A percentile compares a stretch with the other conserved stretches of the same genome.
phyloP scores from a whole-genome alignment of 2,113 vertebrate genomes.

The Acanthochromis polyacanthus region DNA sequence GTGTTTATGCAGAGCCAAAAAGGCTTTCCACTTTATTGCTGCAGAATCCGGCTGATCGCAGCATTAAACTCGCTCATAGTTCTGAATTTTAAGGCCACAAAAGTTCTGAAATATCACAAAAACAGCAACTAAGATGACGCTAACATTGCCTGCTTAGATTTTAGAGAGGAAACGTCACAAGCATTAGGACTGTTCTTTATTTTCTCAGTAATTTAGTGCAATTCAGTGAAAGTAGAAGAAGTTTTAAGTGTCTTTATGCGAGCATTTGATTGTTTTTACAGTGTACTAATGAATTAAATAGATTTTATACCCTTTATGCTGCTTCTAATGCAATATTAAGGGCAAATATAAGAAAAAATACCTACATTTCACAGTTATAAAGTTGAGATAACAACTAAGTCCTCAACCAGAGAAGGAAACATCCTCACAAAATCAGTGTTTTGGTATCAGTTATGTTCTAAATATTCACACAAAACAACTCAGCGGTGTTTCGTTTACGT shows the following conservation, averaged over 20 bases:
- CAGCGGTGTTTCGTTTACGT: not conserved
- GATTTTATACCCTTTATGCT: not conserved
- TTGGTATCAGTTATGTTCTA: not conserved
- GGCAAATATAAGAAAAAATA: not conserved
- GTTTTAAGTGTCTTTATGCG: not conserved
- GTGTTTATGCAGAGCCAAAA: slow-evolving; percentile 2
- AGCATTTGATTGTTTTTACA: not conserved
- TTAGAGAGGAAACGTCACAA: not conserved
- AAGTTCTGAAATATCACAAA: not conserved
- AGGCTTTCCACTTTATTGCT: slow-evolving; percentile 1
- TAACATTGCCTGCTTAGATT: not conserved
- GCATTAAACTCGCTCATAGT: slow-evolving; percentile 7
- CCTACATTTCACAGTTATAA: not conserved
- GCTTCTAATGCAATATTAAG: not conserved
- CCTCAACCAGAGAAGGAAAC: slow-evolving; percentile 9
- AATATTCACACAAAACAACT: slow-evolving; percentile 1
- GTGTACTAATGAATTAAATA: too few species aligned
- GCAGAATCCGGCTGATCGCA: not conserved
- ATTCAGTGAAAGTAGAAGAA: too few species aligned
- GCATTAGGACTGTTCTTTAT: too few species aligned
- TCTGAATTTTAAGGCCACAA: slow-evolving; percentile 3
- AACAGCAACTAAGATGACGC: not conserved
- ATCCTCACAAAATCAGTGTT: slow-evolving; percentile 2
- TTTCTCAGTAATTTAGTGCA: too few species aligned
- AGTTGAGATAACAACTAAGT: too few species aligned